Evolutionary conservation across 2,797 vertebrate species (phyloP), one percentile per base, ranked within the genome.

Genomic region (Acanthopagrus latus): DNA sequence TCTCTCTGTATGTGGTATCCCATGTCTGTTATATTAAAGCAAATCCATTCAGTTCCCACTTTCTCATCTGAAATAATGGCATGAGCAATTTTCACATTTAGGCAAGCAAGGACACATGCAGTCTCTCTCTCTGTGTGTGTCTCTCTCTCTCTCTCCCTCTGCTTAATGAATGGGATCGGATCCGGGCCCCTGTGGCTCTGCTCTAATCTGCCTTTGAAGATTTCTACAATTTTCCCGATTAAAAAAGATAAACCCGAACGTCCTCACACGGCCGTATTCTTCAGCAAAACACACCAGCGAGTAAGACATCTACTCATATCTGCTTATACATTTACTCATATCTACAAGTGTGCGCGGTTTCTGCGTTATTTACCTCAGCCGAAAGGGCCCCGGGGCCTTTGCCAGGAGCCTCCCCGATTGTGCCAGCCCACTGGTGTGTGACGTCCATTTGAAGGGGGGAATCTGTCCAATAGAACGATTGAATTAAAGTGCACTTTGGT

Each of bases 401-500:
- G 77, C 87, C 81, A 74, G 83, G 86, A 88, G 76, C 77, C 75
- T 77, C 78, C 8, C 70, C 23, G 55, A 88, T 92, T 94, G 91
- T 90, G 88, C 86, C 84, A 79, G 83, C 89, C 80, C 69, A 74
- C 84, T 91, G 91, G 85, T 93, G 88, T 89, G 87, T 93, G 91
- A 94, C 89, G 86, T 93, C 71, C 88, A 86, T 89, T 93, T 91
- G 92, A 88, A 89, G 86, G 84, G 23, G 77, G 71, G 86, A 64
- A 88, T 89, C 90, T 92, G 92, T 93, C 92, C 89, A 91, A 94
- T 90, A 93, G 89, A 93, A 91, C 85, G 90, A 91, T 88, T 95
- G 93, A 95, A 95, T 95, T 94, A 94, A 95, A 95, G 91, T 93
- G 91, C 93, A 92, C 92, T 95, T 95, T 95, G 94, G 89, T 93